Conservation (phyloP, 2,797 vertebrate genomes). For the Loris lydekkerianus region DNA sequence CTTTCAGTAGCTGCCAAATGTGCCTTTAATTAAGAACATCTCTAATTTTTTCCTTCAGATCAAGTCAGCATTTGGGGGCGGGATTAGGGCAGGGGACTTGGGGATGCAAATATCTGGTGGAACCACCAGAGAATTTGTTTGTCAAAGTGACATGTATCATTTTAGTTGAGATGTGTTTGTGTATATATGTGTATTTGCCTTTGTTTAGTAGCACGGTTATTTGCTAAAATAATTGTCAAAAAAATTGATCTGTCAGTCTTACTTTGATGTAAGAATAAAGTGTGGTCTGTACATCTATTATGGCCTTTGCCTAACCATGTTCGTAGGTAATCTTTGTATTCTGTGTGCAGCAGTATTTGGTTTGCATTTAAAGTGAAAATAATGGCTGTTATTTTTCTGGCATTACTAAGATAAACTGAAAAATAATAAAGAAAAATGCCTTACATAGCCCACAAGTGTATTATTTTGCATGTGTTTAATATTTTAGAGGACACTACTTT, state of each 20-base stretch:
- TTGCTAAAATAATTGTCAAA: slow-evolving; percentile 82
- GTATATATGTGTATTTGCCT: slow-evolving; percentile 82
- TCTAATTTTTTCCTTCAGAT: slow-evolving; percentile 79
- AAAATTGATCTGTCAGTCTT: slow-evolving; percentile 80
- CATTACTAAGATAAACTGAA: slow-evolving; percentile 85
- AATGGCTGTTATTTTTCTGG: slow-evolving; percentile 87
- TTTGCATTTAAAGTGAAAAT: slow-evolving; percentile 87
- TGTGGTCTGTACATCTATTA: slow-evolving; percentile 77
- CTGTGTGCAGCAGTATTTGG: slow-evolving; percentile 84
- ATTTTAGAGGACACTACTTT: slow-evolving; percentile 64
- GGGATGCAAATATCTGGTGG: slow-evolving; percentile 81
- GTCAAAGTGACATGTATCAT: slow-evolving; percentile 84
- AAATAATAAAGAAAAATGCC: slow-evolving; percentile 86
- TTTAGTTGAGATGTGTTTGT: slow-evolving; percentile 82
- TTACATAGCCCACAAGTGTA: slow-evolving; percentile 81
- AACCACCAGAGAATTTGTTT: slow-evolving; percentile 81
- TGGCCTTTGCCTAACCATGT: slow-evolving; percentile 82
- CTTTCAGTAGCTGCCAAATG: slow-evolving; percentile 86
- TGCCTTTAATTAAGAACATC: slow-evolving; percentile 87
- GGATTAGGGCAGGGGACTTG: slow-evolving; percentile 65
- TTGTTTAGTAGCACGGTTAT: slow-evolving; percentile 83
- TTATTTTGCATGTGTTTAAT: slow-evolving; percentile 77
- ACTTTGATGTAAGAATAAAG: slow-evolving; percentile 81
- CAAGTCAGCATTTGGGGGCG: slow-evolving; percentile 76
- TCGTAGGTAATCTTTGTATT: slow-evolving; percentile 84